phyloP scores from a whole-genome alignment of 2,888 invertebrate genomes.

The Linnaemya vulpina region DNA sequence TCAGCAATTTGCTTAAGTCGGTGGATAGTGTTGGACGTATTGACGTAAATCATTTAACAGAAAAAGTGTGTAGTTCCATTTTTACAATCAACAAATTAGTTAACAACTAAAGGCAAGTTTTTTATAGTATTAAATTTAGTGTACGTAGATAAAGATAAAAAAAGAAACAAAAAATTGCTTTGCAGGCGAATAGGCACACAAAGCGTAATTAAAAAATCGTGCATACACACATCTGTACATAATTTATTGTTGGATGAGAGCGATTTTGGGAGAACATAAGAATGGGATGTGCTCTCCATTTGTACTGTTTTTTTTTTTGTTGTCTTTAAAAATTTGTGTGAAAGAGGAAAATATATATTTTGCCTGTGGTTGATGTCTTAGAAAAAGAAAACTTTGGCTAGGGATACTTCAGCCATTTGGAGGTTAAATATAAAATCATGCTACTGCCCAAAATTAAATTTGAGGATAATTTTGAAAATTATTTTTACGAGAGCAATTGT shows the following conservation, averaged over 20 bases:
- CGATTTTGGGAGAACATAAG: neutral
- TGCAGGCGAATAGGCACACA: conserved; percentile 53
- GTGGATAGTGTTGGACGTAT: neutral
- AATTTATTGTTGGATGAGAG: conserved; percentile 5
- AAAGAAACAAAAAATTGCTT: conserved; percentile 17
- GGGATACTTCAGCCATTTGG: neutral
- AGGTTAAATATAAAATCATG: neutral
- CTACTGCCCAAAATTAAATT: too few species aligned
- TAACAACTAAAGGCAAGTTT: conserved; percentile 8
- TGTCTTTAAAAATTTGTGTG: neutral
- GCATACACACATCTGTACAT: conserved; percentile 36
- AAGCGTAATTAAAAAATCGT: conserved; percentile 49
- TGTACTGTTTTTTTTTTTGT: neutral
- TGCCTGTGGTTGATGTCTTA: conserved; percentile 29
- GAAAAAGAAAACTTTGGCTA: neutral
- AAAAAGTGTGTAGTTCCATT: neutral
- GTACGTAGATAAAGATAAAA: neutral
- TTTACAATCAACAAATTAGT: neutral
- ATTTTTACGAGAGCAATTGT: too few species aligned
- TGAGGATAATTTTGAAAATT: too few species aligned
- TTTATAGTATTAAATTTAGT: neutral
- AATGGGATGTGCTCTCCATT: neutral
- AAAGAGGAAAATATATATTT: conserved; percentile 34
- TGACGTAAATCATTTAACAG: neutral
- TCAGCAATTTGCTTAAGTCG: neutral